These are phyloP conservation scores for Syrmaticus mikado DNA, from an alignment of 2,113 vertebrate genomes.

Conservation along the genomic window DNA sequence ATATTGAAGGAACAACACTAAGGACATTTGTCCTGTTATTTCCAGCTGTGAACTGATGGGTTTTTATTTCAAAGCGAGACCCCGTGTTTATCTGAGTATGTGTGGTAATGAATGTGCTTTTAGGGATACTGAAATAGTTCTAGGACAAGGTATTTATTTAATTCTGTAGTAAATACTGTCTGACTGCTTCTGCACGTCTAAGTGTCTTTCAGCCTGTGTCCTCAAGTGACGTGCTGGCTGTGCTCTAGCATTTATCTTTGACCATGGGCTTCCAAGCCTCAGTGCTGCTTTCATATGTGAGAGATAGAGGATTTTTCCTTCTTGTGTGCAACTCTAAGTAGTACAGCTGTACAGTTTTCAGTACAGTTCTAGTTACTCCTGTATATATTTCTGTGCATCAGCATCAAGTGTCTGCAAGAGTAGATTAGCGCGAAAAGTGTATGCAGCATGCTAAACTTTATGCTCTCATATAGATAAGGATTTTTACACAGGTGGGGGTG, in stretches of 20 bases:
- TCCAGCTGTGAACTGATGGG: background rate
- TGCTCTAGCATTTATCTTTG: background rate
- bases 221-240: background rate
- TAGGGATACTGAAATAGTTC: constrained; percentile 39
- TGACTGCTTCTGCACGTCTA: background rate
- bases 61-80: background rate
- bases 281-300: background rate
- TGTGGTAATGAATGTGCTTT: background rate
- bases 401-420: background rate
- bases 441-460: background rate
- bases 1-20: background rate
- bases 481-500: background rate
- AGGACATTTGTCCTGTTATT: constrained; percentile 15
- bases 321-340: accelerated
- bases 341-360: background rate
- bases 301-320: background rate
- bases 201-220: background rate
- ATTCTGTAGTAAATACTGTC: constrained; percentile 52
- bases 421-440: accelerated
- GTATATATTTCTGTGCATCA: background rate
- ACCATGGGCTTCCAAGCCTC: background rate
- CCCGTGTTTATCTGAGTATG: constrained; percentile 11
- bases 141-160: background rate
- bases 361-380: background rate
- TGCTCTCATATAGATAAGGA: background rate